Conservation (phyloP, 2,888 invertebrate species). For the Synergus gifuensis region DNA sequence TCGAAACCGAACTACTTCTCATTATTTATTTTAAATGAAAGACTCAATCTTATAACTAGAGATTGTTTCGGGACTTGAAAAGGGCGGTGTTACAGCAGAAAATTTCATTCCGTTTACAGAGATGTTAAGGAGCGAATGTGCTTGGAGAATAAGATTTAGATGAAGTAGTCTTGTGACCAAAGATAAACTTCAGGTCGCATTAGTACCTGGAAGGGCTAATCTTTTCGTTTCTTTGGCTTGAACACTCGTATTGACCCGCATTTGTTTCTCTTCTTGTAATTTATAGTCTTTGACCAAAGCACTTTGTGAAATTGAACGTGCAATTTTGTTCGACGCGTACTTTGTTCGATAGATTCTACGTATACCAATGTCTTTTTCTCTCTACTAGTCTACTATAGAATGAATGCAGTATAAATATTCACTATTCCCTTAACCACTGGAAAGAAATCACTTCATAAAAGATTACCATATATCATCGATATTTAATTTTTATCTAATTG, state of each 20-base stretch:
- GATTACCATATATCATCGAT: neutral
- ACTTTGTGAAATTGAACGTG: conserved; percentile 21
- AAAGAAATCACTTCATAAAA: neutral
- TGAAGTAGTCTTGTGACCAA: neutral
- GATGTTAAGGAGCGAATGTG: neutral
- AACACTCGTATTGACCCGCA: neutral
- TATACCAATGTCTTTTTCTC: neutral
- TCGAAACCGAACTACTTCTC: too few species aligned
- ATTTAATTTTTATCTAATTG: neutral
- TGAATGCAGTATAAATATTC: conserved; percentile 17
- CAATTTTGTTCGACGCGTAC: neutral
- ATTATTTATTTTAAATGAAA: too few species aligned
- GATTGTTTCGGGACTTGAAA: too few species aligned
- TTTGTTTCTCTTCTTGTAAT: conserved; percentile 10
- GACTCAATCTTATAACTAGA: too few species aligned
- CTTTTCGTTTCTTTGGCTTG: neutral
- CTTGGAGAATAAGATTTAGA: neutral
- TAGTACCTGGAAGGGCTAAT: neutral
- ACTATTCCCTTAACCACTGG: neutral
- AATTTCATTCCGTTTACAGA: neutral
- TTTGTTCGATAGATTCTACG: conserved; percentile 6
- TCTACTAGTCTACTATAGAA: neutral
- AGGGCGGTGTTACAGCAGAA: too few species aligned
- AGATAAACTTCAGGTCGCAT: neutral
- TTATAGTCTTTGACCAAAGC: conserved; percentile 18